A percentile compares a stretch with the other conserved stretches of the same genome.
phyloP scores from a whole-genome alignment of 2,113 vertebrate species.

The Myrmecobius fasciatus region DNA sequence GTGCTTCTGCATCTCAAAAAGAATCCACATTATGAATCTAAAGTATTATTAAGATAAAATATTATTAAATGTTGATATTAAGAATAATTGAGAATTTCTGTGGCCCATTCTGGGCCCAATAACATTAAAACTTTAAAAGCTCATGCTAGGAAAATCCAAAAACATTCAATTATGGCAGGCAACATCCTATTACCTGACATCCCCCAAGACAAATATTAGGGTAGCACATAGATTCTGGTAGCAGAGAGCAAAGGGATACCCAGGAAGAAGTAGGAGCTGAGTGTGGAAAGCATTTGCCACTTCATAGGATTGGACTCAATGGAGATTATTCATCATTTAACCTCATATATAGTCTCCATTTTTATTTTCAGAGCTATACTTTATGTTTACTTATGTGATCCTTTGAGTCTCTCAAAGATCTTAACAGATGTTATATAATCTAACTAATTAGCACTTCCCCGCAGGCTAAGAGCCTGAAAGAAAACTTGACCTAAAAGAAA shows the following conservation, averaged over 20 bases:
- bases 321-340: conserved; percentile 41
- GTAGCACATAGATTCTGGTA: neutral
- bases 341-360: neutral
- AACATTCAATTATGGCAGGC: neutral
- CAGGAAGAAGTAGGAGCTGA: neutral
- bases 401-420: neutral
- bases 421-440: neutral
- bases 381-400: neutral
- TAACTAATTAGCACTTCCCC: neutral
- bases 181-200: neutral
- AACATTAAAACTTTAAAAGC: neutral
- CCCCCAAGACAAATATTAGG: neutral
- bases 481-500: neutral
- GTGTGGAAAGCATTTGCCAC: neutral
- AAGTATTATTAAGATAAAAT: conserved; percentile 9
- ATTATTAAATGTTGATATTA: conserved; percentile 4
- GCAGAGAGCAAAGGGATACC: neutral
- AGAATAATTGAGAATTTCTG: conserved; percentile 29
- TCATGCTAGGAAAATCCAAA: neutral
- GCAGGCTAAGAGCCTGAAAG: neutral
- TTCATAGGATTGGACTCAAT: neutral
- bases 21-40: neutral
- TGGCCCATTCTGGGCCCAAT: conserved; percentile 27
- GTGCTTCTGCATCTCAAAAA: neutral
- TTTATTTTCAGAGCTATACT: conserved; percentile 10